These are phyloP conservation scores for Emesis russula DNA, from an alignment of 2,888 invertebrate species.

Conservation along the genomic window DNA sequence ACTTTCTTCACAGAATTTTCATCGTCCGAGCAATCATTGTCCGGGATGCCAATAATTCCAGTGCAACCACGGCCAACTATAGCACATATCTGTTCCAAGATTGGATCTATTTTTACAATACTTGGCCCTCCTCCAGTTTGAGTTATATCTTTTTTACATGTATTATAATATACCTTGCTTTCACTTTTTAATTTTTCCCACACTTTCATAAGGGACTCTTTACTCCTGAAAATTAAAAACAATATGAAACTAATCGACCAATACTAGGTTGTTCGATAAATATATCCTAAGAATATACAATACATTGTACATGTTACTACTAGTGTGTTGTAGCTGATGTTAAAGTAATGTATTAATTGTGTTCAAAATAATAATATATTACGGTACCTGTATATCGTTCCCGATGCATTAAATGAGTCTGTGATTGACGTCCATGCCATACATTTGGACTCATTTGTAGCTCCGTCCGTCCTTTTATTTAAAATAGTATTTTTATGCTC, in stretches of 20 bases:
- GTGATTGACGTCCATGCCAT: neutral
- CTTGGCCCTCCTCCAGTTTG: constrained; percentile 3
- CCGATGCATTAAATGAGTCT: constrained; percentile 2
- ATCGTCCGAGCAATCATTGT: neutral
- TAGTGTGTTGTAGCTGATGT: no score
- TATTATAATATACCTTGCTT: constrained; percentile 31
- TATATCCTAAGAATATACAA: neutral
- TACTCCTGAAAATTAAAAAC: constrained; percentile 21
- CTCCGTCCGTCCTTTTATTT: constrained; percentile 23
- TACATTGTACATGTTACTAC: no score
- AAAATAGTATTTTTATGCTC: constrained; percentile 10
- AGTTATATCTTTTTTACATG: neutral
- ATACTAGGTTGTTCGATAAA: neutral
- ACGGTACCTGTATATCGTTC: constrained; percentile 12
- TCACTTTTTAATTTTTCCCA: constrained; percentile 47
- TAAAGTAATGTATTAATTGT: neutral
- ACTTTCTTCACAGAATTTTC: neutral
- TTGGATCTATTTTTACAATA: neutral
- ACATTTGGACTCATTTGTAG: constrained; percentile 18
- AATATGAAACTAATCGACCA: neutral
- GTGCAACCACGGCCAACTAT: neutral
- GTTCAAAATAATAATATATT: constrained; percentile 1
- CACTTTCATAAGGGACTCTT: constrained; percentile 44
- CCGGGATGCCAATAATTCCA: neutral
- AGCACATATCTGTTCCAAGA: neutral